Evolutionary conservation across 2,797 vertebrate genomes (phyloP), one percentile per base, ranked within the genome.

Genomic region (Parotocinclus haroldoi): DNA sequence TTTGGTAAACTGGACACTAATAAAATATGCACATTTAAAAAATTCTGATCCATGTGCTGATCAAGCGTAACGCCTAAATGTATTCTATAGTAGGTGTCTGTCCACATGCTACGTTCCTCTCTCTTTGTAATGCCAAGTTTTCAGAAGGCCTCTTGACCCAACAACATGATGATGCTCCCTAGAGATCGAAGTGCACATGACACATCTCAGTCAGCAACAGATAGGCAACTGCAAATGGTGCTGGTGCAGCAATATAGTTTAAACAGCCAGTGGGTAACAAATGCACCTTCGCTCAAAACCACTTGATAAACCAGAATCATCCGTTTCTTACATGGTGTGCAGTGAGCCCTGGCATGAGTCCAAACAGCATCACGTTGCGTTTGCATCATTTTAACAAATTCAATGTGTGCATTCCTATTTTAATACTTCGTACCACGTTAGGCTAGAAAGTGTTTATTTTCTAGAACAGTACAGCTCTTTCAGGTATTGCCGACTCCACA

Each of bases 201-300:
- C 83, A 87, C 81, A 83, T 85, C 81, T 85, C 83, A 84, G 80
- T 78, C 66, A 72, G 83, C 75, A 87, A 88, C 84, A 86, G 78
- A 88, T 9, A 81, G 77, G 76, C 80, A 78, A 78, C 71, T 77
- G 78, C 73, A 80, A 73, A 82, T 82, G 82, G 82, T 86, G 84
- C 83, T 86, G 84, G 83, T 74, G 79, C 84, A 82, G 82, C 84
- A 82, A 88, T 87, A 89, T 87, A 89, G 84, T 87, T 86, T 85
- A 85, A 84, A 87, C 85, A 86, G 85, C 84, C 80, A 83, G 76
- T 85, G 86, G 75, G 83, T 82, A 85, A 87, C 80, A 88, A 85
- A 85, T 81, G 75, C 81, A 79, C 76, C 77, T 73, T 81, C 75
- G 79, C 81, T 88, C 79, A 85, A 84, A 84, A 82, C 85, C 83